Evolutionary conservation across 2,888 invertebrate genomes (phyloP), one percentile per base, ranked within the genome.

Genomic region (Eulithis testata): DNA sequence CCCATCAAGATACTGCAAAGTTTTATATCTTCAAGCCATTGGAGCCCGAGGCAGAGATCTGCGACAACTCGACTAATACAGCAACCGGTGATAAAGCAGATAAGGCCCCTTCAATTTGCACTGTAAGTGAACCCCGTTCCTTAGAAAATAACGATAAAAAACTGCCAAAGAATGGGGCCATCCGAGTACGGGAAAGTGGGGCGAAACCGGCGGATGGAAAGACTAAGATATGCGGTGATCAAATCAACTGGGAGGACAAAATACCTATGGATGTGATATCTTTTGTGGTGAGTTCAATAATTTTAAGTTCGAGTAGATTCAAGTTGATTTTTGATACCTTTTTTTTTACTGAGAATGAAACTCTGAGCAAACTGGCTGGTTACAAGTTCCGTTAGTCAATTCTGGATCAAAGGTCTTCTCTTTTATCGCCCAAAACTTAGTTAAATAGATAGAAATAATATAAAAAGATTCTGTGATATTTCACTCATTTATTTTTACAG

Each of bases 211-310:
- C 31, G 5, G 49, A 44, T 12, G 27, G 31, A 8, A 1, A 45
- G 0, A 63, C 63, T 11, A 8, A 40, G 47, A 11, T 54, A 37
- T 27, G 55, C 11, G 8, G 40, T 9, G 55, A 63, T 12, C 59
- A 59, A 9, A 79, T 83, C 0, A 83, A 85, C 40, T 84, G 84
- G 83, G 84, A 84, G 54, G 84, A 83, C 21, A 82, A 81, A 53
- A 85, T 85, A 66, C 85, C 85, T 0, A 82, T 82, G 80, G 84
- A 83, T 60, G 78, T 84, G 0, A 84, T 85, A 12, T 79, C 82
- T 0, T 81, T 79, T 69, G 50, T 79, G 77, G 85, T 84, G 36
- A 79, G 82, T 77, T 40, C 8, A 50, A 5, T 21, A 31, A 0
- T 27, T n/a, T 9, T 40, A 5, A 31, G 31, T 31, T 1, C 1